Conservation (phyloP, 2,888 invertebrate species). For the Pimpla rufipes region DNA sequence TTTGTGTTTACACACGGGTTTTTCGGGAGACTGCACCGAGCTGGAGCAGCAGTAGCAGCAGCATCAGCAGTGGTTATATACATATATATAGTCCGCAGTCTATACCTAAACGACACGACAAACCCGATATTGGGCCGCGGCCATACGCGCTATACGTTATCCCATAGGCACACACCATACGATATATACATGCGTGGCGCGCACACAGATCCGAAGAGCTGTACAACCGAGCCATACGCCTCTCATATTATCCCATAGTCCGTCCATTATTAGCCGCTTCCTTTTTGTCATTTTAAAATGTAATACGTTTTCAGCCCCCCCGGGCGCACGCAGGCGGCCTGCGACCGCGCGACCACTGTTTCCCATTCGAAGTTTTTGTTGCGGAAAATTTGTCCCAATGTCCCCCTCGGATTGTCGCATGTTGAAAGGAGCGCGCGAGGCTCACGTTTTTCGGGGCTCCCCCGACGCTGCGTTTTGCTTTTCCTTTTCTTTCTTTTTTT, state of each 20-base stretch:
- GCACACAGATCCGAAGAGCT: constrained; percentile 9
- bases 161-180: constrained; percentile 37
- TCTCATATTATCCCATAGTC: constrained; percentile 79
- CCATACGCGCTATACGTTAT: constrained; percentile 51
- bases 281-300: constrained; percentile 83
- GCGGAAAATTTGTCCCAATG: constrained; percentile 84
- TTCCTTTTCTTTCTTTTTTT: constrained; percentile 27
- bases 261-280: constrained; percentile 81
- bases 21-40: constrained; percentile 80
- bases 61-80: constrained; percentile 53
- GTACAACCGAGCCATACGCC: constrained; percentile 54
- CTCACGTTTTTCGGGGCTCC: constrained; percentile 10
- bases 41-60: constrained; percentile 46
- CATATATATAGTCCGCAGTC: constrained; percentile 22
- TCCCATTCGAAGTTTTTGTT: constrained; percentile 83
- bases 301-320: constrained; percentile 81
- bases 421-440: constrained; percentile 59
- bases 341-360: constrained; percentile 74
- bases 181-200: neutral
- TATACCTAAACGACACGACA: constrained; percentile 42
- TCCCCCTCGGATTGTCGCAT: constrained; percentile 66
- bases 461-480: constrained; percentile 37
- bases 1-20: constrained; percentile 81
- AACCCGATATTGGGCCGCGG: constrained; percentile 76
- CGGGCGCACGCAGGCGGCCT: constrained; percentile 65